Evolutionary conservation across 2,888 invertebrate genomes (phyloP), one percentile per base, ranked within the genome.

Genomic region (Pimpla rufipes): DNA sequence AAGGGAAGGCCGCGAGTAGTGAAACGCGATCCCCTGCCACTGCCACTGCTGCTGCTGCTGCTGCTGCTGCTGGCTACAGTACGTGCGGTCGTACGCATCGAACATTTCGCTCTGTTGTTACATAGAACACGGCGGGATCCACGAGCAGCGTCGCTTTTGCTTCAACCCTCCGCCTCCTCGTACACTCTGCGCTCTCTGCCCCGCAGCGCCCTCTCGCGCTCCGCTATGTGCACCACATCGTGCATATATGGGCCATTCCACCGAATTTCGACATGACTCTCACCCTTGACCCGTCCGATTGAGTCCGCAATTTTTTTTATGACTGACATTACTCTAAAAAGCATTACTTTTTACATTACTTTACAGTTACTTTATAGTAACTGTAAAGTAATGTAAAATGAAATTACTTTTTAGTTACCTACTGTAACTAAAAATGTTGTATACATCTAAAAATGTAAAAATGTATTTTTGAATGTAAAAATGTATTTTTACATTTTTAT

Each of bases 51-150:
- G 62, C 29, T 11, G 42, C 11, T 42, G 42, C 42, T 3, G 81
- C 77, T 42, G 81, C 79, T 80, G 77, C 81, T 83, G 79, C 71
- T 68, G 83, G 85, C 86, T 85, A 84, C 85, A 85, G 85, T 85
- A 85, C 83, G 84, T 85, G 87, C 87, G 70, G 70, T 88, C 86
- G 86, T 73, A 37, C 62, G 62, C 67, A 79, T 80, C 74, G 74
- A 80, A 64, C 68, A 80, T 75, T 80, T 85, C 67, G 70, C 75
- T 85, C 64, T 59, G 59, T 78, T 71, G 78, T 79, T 52, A 67
- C 70, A 57, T 23, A 64, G 59, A 75, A 57, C 18, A 64, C 42
- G 52, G 66, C 64, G 35, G 59, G 57, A 29, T 55, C 52, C 78
- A 66, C 64, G 42, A 67, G 18, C 66, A 67, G 18, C 66, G 74